phyloP scores from a whole-genome alignment of 2,888 invertebrate genomes.

The Acanthosepion esculentum region DNA sequence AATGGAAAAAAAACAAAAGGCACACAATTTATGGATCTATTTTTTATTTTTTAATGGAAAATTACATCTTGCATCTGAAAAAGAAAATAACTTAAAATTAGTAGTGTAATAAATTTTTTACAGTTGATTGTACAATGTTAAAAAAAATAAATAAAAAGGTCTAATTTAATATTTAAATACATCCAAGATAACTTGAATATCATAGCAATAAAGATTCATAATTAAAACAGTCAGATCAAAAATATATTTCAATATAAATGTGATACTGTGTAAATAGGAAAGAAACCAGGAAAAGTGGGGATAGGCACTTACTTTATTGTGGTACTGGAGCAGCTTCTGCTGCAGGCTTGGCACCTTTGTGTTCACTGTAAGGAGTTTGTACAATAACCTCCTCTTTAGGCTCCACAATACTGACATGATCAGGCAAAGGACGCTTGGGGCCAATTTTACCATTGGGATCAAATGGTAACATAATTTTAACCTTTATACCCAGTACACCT shows the following conservation, averaged over 20 bases:
- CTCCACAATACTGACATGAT: conserved; percentile 96
- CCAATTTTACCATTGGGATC: conserved; percentile 98
- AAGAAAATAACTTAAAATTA: too few species aligned
- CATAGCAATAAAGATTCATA: too few species aligned
- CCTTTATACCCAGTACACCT: conserved; percentile 84
- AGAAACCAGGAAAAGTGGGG: background rate
- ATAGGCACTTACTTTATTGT: background rate
- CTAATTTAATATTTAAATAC: background rate
- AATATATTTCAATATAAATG: too few species aligned
- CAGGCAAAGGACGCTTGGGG: conserved; percentile 97
- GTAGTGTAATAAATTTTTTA: too few species aligned
- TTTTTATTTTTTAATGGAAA: background rate
- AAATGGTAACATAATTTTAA: conserved; percentile 99
- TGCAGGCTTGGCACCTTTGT: conserved; percentile 80
- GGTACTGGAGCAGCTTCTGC: conserved; percentile 56
- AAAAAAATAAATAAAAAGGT: too few species aligned
- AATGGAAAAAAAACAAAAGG: too few species aligned
- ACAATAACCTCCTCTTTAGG: conserved; percentile 94
- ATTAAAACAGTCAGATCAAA: too few species aligned
- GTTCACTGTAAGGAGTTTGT: conserved; percentile 83
- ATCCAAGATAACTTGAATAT: background rate
- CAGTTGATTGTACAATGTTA: background rate
- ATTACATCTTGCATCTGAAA: background rate
- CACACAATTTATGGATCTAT: background rate
- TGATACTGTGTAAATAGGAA: too few species aligned